These are phyloP conservation scores for Psilopogon haemacephalus DNA, from an alignment of 2,113 vertebrate species.

Conservation along the genomic window DNA sequence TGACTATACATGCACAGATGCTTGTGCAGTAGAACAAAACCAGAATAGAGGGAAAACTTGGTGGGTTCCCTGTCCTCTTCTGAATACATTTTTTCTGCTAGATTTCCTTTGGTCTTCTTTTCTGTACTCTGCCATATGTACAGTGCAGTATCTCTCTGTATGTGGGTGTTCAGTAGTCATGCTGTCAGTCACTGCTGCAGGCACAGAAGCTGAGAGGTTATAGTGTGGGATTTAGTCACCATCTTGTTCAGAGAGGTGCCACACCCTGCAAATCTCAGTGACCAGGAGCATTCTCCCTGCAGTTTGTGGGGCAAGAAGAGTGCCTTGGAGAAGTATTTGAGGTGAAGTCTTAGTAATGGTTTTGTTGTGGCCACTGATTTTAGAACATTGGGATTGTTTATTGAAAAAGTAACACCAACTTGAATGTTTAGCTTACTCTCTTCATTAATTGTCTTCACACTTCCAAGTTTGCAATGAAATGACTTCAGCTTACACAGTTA, in stretches of 20 bases:
- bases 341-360: background rate
- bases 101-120: background rate
- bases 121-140: constrained; percentile 15
- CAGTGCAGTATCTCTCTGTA: background rate
- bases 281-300: background rate
- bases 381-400: background rate
- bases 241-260: background rate
- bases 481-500: background rate
- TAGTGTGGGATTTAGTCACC: background rate
- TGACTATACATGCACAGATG: background rate
- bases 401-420: rapidly evolving
- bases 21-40: background rate
- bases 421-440: rapidly evolving
- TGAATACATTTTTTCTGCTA: background rate
- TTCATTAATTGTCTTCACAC: background rate
- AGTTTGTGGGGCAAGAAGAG: rapidly evolving
- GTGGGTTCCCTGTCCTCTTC: background rate
- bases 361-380: rapidly evolving
- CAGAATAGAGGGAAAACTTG: background rate
- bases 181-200: constrained; percentile 47
- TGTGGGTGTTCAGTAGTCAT: constrained; percentile 30
- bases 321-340: rapidly evolving
- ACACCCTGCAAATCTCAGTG: background rate
- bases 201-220: constrained; percentile 2
- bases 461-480: background rate